Percentiles rank a stretch among this genome's conserved stretches.
phyloP scores from a whole-genome alignment of 2,888 invertebrate genomes.

The Choristoneura rosaceana region DNA sequence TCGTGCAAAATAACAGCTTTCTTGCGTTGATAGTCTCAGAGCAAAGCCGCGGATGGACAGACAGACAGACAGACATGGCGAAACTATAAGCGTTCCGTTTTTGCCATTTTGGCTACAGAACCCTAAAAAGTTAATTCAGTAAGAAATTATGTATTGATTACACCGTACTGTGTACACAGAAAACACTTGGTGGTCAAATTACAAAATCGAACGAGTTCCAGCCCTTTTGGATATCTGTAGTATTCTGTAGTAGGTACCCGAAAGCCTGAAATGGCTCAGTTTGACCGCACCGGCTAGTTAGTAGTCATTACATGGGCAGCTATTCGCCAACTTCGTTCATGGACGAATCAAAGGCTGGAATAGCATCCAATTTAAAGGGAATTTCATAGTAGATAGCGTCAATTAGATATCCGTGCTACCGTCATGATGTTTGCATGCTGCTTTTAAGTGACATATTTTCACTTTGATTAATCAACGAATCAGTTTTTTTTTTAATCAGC shows the following conservation, averaged over 20 bases:
- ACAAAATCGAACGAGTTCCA: slow-evolving; percentile 64
- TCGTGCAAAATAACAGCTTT: too few relatives aligned
- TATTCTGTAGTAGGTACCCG: slow-evolving; percentile 59
- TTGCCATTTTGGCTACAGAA: too few relatives aligned
- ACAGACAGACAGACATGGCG: too few relatives aligned
- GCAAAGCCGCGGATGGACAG: too few relatives aligned
- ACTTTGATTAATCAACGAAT: not conserved
- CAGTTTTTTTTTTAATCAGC: too few relatives aligned
- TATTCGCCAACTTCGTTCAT: slow-evolving; percentile 60
- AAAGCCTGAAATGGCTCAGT: slow-evolving; percentile 47
- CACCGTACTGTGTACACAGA: slow-evolving; percentile 53
- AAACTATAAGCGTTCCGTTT: too few relatives aligned
- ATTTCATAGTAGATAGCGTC: slow-evolving; percentile 66
- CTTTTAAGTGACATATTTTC: slow-evolving; percentile 16
- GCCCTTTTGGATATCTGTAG: slow-evolving; percentile 64
- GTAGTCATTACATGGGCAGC: slow-evolving; percentile 70
- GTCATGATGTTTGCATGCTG: slow-evolving; percentile 35
- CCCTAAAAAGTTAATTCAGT: too few relatives aligned
- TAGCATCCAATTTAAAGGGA: slow-evolving; percentile 69
- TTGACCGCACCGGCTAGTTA: slow-evolving; percentile 60
- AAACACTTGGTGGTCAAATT: slow-evolving; percentile 66
- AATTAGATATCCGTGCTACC: slow-evolving; percentile 55
- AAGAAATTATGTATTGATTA: too few relatives aligned
- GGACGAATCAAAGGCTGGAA: slow-evolving; percentile 58
- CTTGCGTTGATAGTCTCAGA: too few relatives aligned